Evolutionary conservation across 2,888 invertebrate genomes (phyloP), one percentile per base, ranked within the genome.

Genomic region (Anoplius nigerrimus): DNA sequence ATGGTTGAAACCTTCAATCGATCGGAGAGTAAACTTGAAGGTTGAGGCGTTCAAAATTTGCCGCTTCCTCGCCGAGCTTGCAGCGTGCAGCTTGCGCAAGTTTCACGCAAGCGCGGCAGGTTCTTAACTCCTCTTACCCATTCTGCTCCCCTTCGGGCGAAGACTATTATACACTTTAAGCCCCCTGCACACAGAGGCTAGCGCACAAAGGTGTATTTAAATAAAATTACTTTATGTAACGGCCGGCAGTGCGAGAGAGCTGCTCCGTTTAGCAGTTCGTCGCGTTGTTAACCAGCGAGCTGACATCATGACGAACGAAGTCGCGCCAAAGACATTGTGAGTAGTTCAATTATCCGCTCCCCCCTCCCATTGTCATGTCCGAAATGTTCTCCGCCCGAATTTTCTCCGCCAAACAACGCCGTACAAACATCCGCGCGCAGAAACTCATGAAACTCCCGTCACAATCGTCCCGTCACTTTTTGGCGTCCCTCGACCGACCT

Each of bases 151-250:
- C 51, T 52, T 34, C 55, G 16, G 20, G 21, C 34, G 22, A 60
- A 27, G 52, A 56, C 55, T 64, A 66, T 75, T 75, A 72, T 73
- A 67, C 69, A 69, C 62, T 75, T 70, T 63, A 66, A 65, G 68
- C 59, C 46, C 55, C 56, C 72, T 59, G 61, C 34, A 34, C 34
- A 34, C 58, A 43, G 66, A 62, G 54, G 24, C 64, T n/a, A n/a
- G 61, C 63, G 64, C 62, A 74, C 73, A 80, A 76, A 80, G 75
- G 74, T 74, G 73, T 75, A 79, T 82, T 82, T 81, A 81, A 80
- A 76, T 82, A 78, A 82, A 80, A 79, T 81, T 72, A 82, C 75
- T 79, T 78, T 74, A 79, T 78, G 67, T 76, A 77, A 81, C 72
- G 69, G 64, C 72, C 66, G 63, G 64, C 43, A 62, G 60, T 66